phyloP scores from a whole-genome alignment of 1,140 invertebrate species.

The Brachionus rubens region DNA sequence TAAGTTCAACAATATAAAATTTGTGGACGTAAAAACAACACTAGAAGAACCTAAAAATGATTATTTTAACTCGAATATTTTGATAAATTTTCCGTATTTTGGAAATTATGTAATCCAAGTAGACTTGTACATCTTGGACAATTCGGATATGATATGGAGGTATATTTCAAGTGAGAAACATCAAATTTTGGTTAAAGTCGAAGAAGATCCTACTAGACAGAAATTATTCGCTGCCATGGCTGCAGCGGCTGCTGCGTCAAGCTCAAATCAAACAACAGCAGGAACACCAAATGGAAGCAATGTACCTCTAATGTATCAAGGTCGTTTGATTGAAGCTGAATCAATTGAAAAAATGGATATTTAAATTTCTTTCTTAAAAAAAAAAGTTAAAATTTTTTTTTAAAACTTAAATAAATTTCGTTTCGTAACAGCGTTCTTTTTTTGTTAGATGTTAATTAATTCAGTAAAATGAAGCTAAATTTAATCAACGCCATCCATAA shows the following conservation, averaged over 20 bases:
- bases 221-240: constrained; percentile 23
- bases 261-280: constrained; percentile 1
- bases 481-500: too few relatives aligned
- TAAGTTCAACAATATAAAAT: constrained; percentile 24
- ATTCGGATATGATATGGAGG: constrained; percentile 33
- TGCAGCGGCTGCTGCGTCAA: neutral
- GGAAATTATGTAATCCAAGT: constrained; percentile 45
- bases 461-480: too few relatives aligned
- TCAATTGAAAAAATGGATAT: constrained; percentile 24
- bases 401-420: too few relatives aligned
- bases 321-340: neutral
- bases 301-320: too few relatives aligned
- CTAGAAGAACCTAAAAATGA: constrained; percentile 22
- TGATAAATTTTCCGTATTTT: constrained; percentile 44
- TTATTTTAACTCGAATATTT: constrained; percentile 22
- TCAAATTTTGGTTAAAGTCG: constrained; percentile 30
- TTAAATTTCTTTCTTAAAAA: neutral
- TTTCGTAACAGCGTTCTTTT: too few relatives aligned
- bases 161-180: constrained; percentile 19
- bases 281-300: too few relatives aligned
- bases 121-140: constrained; percentile 34
- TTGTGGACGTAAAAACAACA: constrained; percentile 20
- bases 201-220: constrained; percentile 24
- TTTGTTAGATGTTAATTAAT: too few relatives aligned
- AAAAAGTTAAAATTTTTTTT: too few relatives aligned